Base-by-base conservation (phyloP, 1,140 invertebrate genomes). In the Mizuhopecten yessoensis region DNA sequence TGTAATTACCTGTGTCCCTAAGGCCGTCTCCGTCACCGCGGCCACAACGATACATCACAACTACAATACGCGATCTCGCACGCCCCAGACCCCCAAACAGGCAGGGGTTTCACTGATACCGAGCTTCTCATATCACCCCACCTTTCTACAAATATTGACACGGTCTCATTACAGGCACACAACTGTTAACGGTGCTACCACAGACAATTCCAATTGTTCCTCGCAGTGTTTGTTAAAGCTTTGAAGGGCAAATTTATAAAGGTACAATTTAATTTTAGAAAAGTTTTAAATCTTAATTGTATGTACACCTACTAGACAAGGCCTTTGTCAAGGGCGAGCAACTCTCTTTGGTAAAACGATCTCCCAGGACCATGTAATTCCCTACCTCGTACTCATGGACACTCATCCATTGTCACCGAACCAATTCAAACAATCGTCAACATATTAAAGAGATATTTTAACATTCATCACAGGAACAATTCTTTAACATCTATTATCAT, bases 231-330 rank as follows among this genome's bases (percentile, higher is more conserved):
- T 75, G 57, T 75, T n/a, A 75, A 75, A 75, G 57, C 57, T 75
- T 75, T 75, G 57, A 75, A 75, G 57, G 57, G 57, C 23, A 29
- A 75, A n/a, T 75, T 75, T 75, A 75, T 75, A 75, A 75, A 75
- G 57, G 57, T 2, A 75, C 57, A 75, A 75, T 75, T 75, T 75
- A 75, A 75, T 75, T 75, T 75, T 75, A 75, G 57, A 75, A 75
- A 75, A 75, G 57, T 75, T 75, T 75, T 75, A 75, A 75, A 75
- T 75, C 57, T 75, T 75, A 75, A 75, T 75, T 75, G 57, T 75
- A 29, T 75, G 57, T 75, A 75, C 57, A 75, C 57, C 57, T 75
- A 75, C 57, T n/a, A 75, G 57, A 75, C 57, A 75, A n/a, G 57
- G 57, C 57, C 57, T 75, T 75, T 75, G 57, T 75, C 57, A 75